Percentiles rank a stretch among this genome's conserved stretches.
Evolutionary conservation across 2,888 invertebrate genomes (phyloP).

Genomic region (Crematogaster levior): DNA sequence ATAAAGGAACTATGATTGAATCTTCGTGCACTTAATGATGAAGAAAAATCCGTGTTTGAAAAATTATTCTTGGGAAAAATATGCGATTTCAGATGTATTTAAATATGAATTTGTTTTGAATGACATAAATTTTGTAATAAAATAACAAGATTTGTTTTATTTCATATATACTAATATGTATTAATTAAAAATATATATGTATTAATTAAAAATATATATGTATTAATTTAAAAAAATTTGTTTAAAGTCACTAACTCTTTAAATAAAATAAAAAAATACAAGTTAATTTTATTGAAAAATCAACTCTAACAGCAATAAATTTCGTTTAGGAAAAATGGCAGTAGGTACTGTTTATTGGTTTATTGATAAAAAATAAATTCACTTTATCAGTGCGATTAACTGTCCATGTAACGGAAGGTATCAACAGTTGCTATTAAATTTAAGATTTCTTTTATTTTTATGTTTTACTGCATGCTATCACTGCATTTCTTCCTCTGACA

Average conservation of each 20-base stretch:
- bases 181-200: too few relatives aligned
- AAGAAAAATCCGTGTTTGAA: not conserved
- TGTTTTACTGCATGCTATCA: conserved; percentile 2
- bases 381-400: not conserved
- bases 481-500: conserved; percentile 4
- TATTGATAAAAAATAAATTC: not conserved
- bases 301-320: not conserved
- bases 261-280: not conserved
- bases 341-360: not conserved
- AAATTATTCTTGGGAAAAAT: not conserved
- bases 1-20: not conserved
- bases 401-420: not conserved
- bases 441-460: not conserved
- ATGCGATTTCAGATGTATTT: conserved; percentile 1
- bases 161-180: too few relatives aligned
- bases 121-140: not conserved
- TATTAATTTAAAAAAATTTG: not conserved
- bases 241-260: not conserved
- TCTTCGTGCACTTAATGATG: not conserved
- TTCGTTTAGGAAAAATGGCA: not conserved
- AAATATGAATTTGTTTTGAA: not conserved
- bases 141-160: not conserved
- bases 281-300: not conserved
- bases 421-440: not conserved
- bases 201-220: too few relatives aligned